These are phyloP conservation scores for Drosophila robusta DNA, from an alignment of 2,888 invertebrate species.

Conservation along the genomic window DNA sequence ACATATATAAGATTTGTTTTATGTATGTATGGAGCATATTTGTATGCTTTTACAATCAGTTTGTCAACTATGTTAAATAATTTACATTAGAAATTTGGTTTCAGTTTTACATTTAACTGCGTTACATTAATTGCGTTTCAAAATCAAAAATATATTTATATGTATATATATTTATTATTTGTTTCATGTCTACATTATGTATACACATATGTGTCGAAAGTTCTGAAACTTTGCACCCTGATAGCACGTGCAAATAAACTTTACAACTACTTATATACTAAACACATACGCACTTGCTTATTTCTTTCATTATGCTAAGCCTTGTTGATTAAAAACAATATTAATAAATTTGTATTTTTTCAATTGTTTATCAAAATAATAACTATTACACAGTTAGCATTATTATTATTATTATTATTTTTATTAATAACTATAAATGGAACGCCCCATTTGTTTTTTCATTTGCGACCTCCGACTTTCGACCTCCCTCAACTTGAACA, in stretches of 20 bases:
- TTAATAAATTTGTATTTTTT: conserved; percentile 13
- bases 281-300: conserved; percentile 58
- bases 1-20: background rate
- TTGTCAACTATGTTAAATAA: conserved; percentile 59
- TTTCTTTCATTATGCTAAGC: conserved; percentile 36
- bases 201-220: conserved; percentile 26
- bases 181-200: conserved; percentile 11
- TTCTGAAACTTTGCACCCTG: conserved; percentile 47
- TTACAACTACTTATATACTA: conserved; percentile 56
- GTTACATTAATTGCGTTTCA: conserved; percentile 36
- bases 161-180: conserved; percentile 21
- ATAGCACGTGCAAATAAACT: conserved; percentile 44
- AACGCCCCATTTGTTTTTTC: conserved; percentile 19
- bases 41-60: conserved; percentile 30
- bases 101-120: conserved; percentile 43
- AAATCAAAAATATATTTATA: conserved; percentile 48
- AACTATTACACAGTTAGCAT: conserved; percentile 35
- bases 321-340: conserved; percentile 29
- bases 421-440: conserved; percentile 15
- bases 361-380: conserved; percentile 41
- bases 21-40: conserved; percentile 11
- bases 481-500: conserved; percentile 6
- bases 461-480: conserved; percentile 30
- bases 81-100: conserved; percentile 70
- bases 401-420: conserved; percentile 4